Evolutionary conservation across 2,888 invertebrate genomes (phyloP), one percentile per base, ranked within the genome.

Genomic region (Brenthis daphne): DNA sequence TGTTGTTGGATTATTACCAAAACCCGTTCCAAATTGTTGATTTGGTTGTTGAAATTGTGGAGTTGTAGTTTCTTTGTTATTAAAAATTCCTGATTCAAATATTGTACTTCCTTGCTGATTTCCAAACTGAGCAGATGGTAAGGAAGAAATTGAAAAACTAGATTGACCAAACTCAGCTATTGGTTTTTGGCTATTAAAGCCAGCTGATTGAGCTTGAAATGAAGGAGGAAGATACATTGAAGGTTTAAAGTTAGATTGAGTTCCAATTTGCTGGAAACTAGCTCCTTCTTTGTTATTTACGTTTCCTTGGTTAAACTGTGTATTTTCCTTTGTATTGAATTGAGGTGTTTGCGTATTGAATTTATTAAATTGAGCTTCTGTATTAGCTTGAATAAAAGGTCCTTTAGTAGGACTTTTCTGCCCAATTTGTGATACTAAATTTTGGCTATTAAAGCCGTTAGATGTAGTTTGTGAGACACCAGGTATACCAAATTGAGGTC

Each of bases 11-110:
- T 63, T 63, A 37, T 61, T 33, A 3, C 57, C 20, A 1, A 56
- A 57, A 43, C 51, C 37, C 50, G 61, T 61, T 29, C 12, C 67
- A 43, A 61, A 61, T 57, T 63, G 24, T 63, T 63, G 50, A 43
- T 61, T 48, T 12, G 67, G 24, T 51, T 57, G 24, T 33, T 67
- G 37, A 24, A 56, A 63, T n/a, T 67, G 20, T 3, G 61, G 43
- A 16, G 50, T 4, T 8, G 48, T 63, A 6, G 63, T 56, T 57
- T 63, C 63, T 51, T 67, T 67, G 20, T 29, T 50, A 56, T 57
- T 51, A 63, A 24, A 61, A 56, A 6, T 61, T 33, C 6, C 37
- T 33, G 37, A 56, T 43, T 48, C 37, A 48, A 24, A 48, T 24
- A 50, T 16, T 48, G 24, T 8, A 13, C 43, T 20, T 20, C 0